Evolutionary conservation across 2,797 vertebrate species (phyloP).

Genomic region (Tokudaia muenninki): DNA sequence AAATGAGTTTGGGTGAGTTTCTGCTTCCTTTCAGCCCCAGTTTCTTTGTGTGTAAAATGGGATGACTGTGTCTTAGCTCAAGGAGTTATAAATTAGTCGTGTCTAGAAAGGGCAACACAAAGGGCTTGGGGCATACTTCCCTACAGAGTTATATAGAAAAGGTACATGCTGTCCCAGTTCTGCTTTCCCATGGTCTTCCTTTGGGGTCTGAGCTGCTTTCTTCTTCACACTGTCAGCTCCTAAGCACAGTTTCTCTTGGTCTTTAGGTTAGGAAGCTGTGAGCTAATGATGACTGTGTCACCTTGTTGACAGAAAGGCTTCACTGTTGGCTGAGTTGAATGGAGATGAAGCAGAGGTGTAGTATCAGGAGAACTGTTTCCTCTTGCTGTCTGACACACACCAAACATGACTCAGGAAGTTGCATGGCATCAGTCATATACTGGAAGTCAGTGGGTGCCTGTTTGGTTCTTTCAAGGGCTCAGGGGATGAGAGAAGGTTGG

Average conservation of each 20-base stretch:
- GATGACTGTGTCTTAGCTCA: neutral
- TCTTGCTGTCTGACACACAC: neutral
- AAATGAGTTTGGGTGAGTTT: neutral
- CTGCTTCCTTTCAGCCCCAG: neutral
- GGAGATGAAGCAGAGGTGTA: neutral
- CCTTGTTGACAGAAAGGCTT: neutral
- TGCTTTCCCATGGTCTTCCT: neutral
- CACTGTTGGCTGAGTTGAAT: neutral
- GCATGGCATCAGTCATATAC: fast-evolving
- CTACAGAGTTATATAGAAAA: neutral
- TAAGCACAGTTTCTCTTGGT: neutral
- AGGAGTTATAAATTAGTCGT: neutral
- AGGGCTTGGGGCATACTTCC: neutral
- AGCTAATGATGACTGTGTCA: neutral
- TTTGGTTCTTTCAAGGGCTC: neutral
- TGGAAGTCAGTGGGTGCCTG: neutral
- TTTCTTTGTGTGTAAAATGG: neutral
- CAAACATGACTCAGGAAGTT: neutral
- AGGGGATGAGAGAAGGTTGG: neutral
- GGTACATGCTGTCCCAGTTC: neutral
- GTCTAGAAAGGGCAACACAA: neutral
- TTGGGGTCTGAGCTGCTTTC: neutral
- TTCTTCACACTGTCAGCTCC: neutral
- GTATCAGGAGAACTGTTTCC: neutral
- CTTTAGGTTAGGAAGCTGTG: neutral